A percentile compares a stretch with the other conserved stretches of the same genome.
phyloP scores from a whole-genome alignment of 2,797 vertebrate species.

The Channa striata region DNA sequence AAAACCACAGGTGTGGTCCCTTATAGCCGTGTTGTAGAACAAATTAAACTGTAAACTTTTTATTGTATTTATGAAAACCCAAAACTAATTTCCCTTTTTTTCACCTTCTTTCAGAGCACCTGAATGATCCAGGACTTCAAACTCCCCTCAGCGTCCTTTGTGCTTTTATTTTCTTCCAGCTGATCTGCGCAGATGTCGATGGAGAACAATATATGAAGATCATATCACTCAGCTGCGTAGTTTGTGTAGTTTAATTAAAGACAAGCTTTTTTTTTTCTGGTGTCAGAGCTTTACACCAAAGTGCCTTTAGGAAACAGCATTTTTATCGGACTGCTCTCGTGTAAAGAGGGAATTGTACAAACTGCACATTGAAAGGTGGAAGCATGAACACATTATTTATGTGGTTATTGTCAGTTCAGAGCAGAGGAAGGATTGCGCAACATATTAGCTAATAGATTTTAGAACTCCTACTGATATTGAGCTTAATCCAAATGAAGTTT shows the following conservation, averaged over 20 bases:
- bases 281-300: slow-evolving; percentile 29
- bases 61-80: background rate
- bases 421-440: background rate
- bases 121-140: slow-evolving; percentile 46
- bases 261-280: background rate
- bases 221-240: background rate
- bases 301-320: slow-evolving; percentile 32
- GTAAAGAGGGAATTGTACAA: background rate
- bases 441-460: background rate
- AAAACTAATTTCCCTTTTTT: background rate
- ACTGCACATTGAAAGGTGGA: background rate
- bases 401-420: background rate
- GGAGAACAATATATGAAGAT: background rate
- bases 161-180: slow-evolving; percentile 14
- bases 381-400: background rate
- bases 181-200: slow-evolving; percentile 26
- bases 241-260: slow-evolving; percentile 4
- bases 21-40: background rate
- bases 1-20: background rate
- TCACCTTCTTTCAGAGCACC: slow-evolving; percentile 52
- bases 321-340: slow-evolving; percentile 6
- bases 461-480: slow-evolving; percentile 13
- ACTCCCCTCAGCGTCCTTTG: background rate
- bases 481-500: slow-evolving; percentile 3
- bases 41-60: background rate